Conservation (phyloP, 2,888 invertebrate species). For the Acanthoscelides obtectus region DNA sequence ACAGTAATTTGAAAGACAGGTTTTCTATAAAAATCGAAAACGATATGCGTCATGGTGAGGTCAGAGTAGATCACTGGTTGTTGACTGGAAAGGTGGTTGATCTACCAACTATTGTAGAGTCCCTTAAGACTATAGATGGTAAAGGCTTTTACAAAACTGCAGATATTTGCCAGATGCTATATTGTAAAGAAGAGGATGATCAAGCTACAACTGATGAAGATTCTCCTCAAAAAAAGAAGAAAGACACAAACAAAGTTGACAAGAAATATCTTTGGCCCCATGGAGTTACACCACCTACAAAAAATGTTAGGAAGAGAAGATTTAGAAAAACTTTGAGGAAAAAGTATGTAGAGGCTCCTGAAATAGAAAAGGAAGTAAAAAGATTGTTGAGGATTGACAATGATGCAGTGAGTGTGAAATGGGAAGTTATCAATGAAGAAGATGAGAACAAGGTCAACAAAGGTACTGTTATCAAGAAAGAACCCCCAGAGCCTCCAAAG, state of each 20-base stretch:
- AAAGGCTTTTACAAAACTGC: conserved; percentile 98
- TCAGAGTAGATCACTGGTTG: conserved; percentile 82
- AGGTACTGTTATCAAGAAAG: conserved; percentile 45
- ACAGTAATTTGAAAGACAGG: conserved; percentile 77
- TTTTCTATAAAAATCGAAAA: conserved; percentile 79
- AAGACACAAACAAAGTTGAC: no score
- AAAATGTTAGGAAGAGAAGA: conserved; percentile 87
- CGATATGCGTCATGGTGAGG: conserved; percentile 85
- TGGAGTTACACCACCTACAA: conserved; percentile 92
- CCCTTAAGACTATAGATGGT: conserved; percentile 90
- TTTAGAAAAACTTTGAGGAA: conserved; percentile 94
- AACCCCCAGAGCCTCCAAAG: conserved; percentile 36
- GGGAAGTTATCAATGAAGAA: conserved; percentile 87
- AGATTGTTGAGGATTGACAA: conserved; percentile 85
- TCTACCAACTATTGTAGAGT: conserved; percentile 89
- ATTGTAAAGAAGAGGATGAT: conserved; percentile 87
- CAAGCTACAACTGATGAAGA: conserved; percentile 71
- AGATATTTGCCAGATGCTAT: conserved; percentile 88
- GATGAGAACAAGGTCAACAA: conserved; percentile 59
- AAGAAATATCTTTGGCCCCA: conserved; percentile 87
- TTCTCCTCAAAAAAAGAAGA: conserved; percentile 73
- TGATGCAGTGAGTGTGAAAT: conserved; percentile 82
- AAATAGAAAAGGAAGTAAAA: conserved; percentile 99
- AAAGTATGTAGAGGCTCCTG: conserved; percentile 94
- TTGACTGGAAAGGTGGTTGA: conserved; percentile 87